A percentile compares a stretch with the other conserved stretches of the same genome.
Evolutionary conservation across 2,113 vertebrate genomes (phyloP).

Genomic region (Oophaga pumilio): DNA sequence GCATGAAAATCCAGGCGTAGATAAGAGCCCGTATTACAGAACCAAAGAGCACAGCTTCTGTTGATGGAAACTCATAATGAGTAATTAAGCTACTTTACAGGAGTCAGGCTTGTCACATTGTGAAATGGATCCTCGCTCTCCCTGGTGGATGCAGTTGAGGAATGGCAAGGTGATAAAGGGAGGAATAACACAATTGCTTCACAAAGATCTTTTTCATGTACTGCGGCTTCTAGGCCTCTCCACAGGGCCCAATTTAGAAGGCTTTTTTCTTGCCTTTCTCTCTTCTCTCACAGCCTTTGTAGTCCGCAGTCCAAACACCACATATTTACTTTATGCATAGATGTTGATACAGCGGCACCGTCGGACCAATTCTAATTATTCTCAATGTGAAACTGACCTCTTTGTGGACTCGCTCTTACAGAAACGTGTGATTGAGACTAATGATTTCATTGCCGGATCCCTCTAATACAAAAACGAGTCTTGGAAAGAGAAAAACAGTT

Average conservation of each 20-base stretch:
- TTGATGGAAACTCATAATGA: constrained; percentile 78
- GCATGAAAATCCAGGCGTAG: constrained; percentile 78
- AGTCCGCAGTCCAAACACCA: constrained; percentile 43
- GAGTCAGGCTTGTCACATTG: constrained; percentile 71
- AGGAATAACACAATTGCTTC: constrained; percentile 66
- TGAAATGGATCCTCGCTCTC: constrained; percentile 68
- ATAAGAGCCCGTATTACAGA: constrained; percentile 76
- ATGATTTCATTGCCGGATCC: neutral
- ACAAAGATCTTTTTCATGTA: constrained; percentile 63
- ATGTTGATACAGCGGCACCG: constrained; percentile 21
- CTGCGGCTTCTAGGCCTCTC: constrained; percentile 2
- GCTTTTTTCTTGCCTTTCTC: neutral
- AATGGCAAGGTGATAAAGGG: constrained; percentile 70
- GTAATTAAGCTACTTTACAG: constrained; percentile 77
- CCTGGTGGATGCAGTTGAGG: constrained; percentile 68
- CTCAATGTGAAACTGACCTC: constrained; percentile 41
- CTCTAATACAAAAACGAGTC: neutral
- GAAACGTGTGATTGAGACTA: neutral
- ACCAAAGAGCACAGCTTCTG: constrained; percentile 74
- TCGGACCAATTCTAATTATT: constrained; percentile 26
- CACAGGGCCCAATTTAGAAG: neutral
- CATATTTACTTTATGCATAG: constrained; percentile 43
- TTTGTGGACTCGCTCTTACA: neutral
- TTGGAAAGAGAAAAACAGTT: neutral
- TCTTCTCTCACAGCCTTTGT: constrained; percentile 36